These are phyloP conservation scores for Bergia puertoricense DNA, from an alignment of 92 coral and sea anemone species.

Conservation along the genomic window DNA sequence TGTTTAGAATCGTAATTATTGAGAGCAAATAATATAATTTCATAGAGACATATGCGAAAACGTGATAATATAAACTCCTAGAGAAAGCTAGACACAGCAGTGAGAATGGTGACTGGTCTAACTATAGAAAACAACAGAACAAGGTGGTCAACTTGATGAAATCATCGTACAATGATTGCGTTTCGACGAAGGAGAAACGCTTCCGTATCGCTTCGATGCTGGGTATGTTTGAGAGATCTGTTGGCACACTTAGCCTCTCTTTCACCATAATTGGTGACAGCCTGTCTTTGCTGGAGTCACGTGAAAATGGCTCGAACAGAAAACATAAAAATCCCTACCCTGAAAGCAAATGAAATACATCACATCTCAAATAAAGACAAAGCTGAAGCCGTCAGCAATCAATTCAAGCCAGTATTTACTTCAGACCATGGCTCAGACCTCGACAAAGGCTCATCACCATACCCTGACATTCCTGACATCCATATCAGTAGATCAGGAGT, in stretches of 20 bases:
- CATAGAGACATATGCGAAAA: neutral
- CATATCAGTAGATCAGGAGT: neutral
- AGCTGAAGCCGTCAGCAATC: neutral
- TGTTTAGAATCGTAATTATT: no score
- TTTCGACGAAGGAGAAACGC: neutral
- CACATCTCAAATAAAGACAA: neutral
- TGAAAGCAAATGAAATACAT: neutral
- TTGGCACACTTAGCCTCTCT: no score
- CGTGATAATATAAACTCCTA: constrained; percentile 1
- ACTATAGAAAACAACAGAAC: neutral
- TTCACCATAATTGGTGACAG: neutral
- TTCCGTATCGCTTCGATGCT: no score
- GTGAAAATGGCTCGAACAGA: constrained; percentile 11
- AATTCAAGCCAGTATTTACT: no score
- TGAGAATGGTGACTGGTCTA: neutral
- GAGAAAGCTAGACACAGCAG: constrained; percentile 1
- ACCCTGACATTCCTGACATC: neutral
- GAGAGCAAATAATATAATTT: no score
- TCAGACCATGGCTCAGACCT: neutral
- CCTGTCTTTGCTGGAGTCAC: neutral
- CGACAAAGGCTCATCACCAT: no score
- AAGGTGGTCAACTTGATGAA: constrained; percentile 9
- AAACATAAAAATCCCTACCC: neutral
- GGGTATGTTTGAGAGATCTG: no score
- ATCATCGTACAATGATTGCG: constrained; percentile 5